Percentiles rank a stretch among this genome's conserved stretches.
phyloP scores from a whole-genome alignment of 2,888 invertebrate genomes.

The Acanthococcus lagerstroemiae region DNA sequence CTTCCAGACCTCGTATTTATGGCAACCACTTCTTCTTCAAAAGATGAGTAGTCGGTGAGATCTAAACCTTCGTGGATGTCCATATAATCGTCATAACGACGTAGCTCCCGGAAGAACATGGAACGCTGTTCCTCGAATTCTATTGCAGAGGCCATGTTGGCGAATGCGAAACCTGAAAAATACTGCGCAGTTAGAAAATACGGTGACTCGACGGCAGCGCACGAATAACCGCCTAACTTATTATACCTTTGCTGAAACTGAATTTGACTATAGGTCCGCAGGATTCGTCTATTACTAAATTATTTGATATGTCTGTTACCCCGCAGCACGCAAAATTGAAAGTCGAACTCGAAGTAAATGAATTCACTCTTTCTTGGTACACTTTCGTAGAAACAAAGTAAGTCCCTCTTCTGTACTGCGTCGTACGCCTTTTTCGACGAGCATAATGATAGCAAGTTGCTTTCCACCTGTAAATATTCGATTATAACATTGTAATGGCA shows the following conservation, averaged over 20 bases:
- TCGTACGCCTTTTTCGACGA: constrained; percentile 61
- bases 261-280: constrained; percentile 65
- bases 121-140: constrained; percentile 74
- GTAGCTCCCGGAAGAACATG: constrained; percentile 68
- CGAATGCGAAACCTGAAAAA: constrained; percentile 57
- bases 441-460: constrained; percentile 77
- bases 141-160: constrained; percentile 62
- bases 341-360: constrained; percentile 64
- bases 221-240: neutral
- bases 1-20: constrained; percentile 43
- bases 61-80: constrained; percentile 74
- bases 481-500: too few relatives aligned
- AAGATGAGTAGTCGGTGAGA: constrained; percentile 53
- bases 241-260: constrained; percentile 59
- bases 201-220: neutral
- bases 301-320: constrained; percentile 62
- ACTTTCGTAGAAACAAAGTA: constrained; percentile 74
- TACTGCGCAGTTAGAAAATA: neutral
- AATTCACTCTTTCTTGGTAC: constrained; percentile 71
- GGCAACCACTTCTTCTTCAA: constrained; percentile 49
- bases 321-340: constrained; percentile 70
- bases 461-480: constrained; percentile 57
- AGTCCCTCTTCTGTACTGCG: constrained; percentile 69
- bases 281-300: constrained; percentile 53
- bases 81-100: constrained; percentile 72